A percentile compares a stretch with the other conserved stretches of the same genome.
These are phyloP conservation scores for Ephydatia muelleri DNA, from an alignment of 37 sponge, comb jelly and placozoan species.

Conservation along the genomic window DNA sequence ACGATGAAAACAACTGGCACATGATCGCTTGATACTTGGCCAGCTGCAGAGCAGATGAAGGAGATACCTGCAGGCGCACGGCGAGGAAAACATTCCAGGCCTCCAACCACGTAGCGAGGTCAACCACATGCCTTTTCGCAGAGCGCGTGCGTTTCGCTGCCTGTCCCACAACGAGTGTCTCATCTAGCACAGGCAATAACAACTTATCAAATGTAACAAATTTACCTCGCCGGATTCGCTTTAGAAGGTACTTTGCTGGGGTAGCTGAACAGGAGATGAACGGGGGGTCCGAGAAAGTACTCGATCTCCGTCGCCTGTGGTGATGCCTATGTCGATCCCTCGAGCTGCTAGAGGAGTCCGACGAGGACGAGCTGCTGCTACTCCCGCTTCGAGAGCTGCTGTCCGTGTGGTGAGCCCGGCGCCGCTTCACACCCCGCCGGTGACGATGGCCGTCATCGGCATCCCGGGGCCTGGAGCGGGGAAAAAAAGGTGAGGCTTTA, in stretches of 20 bases:
- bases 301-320: neutral
- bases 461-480: neutral
- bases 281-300: neutral
- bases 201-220: conserved; percentile 17
- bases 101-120: conserved; percentile 36
- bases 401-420: neutral
- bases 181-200: conserved; percentile 2
- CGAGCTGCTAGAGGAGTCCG: neutral
- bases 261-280: conserved; percentile 32
- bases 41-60: conserved; percentile 28
- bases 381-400: too few species aligned
- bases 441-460: neutral
- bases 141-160: neutral
- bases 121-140: neutral
- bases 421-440: conserved; percentile 1
- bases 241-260: neutral
- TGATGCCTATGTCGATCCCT: neutral
- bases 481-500: neutral
- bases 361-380: neutral
- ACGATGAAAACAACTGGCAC: neutral
- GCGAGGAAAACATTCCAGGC: conserved; percentile 42
- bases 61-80: neutral
- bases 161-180: neutral
- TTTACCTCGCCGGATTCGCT: conserved; percentile 30
- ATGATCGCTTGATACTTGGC: conserved; percentile 36